Conservation (phyloP, 37 sponge, comb jelly and placozoan species). For the Mnemiopsis leidyi region DNA sequence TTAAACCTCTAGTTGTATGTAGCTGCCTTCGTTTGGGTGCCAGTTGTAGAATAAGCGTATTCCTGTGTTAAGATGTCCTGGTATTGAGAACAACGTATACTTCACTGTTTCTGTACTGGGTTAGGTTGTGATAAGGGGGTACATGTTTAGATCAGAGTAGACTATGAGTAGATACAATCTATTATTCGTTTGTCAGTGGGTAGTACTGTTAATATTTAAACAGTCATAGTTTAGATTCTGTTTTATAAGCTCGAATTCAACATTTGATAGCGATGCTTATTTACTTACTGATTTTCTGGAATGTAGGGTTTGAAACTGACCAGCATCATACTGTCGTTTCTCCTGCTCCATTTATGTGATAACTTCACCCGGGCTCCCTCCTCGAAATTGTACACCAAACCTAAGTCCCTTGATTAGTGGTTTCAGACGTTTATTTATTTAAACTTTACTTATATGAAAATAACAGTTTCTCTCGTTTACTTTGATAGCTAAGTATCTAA, state of each 20-base stretch:
- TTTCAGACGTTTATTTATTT: too few species aligned
- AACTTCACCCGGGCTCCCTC: neutral
- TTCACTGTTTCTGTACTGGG: neutral
- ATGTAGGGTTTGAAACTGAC: neutral
- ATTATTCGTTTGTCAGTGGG: too few species aligned
- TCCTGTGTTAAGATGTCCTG: neutral
- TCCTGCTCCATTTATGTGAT: neutral
- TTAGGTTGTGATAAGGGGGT: too few species aligned
- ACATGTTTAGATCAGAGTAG: too few species aligned
- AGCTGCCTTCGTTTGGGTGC: neutral
- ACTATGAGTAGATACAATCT: too few species aligned
- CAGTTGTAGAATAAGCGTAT: neutral
- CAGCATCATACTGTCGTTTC: neutral
- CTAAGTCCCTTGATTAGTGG: too few species aligned
- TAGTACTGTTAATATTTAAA: too few species aligned
- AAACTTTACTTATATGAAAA: too few species aligned
- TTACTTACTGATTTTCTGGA: neutral
- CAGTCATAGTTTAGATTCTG: too few species aligned
- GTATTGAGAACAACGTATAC: neutral
- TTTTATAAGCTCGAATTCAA: too few species aligned
- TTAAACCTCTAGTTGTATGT: neutral
- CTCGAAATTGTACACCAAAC: neutral
- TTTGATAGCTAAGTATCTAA: too few species aligned
- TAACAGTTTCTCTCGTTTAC: too few species aligned
- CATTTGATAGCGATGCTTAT: neutral